Percentiles rank a stretch among this genome's conserved stretches.
Conservation (phyloP, 2,888 invertebrate genomes). For the Sisyra terminalis region DNA sequence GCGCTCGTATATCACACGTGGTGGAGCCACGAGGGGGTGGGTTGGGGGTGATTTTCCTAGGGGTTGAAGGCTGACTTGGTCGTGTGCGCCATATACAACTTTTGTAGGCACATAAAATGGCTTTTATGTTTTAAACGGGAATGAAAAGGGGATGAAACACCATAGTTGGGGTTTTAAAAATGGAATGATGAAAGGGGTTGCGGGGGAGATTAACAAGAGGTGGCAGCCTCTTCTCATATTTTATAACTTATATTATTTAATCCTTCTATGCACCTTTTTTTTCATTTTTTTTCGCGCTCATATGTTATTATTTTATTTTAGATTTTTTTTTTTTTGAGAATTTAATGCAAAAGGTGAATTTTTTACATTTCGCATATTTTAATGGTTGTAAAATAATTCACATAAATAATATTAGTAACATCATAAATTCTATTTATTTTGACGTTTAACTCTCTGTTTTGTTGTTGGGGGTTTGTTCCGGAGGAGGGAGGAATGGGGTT, state of each 20-base stretch:
- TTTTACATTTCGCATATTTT: constrained; percentile 6
- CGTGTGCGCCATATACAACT: constrained; percentile 13
- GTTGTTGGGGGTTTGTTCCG: too few species aligned
- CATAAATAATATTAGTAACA: constrained; percentile 9
- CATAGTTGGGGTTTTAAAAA: too few species aligned
- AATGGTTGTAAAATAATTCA: constrained; percentile 9
- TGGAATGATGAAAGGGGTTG: too few species aligned
- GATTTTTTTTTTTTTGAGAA: too few species aligned
- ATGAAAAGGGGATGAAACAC: too few species aligned
- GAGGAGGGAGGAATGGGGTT: too few species aligned
- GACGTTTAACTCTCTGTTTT: constrained; percentile 1
- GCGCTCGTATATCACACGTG: too few species aligned
- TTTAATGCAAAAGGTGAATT: constrained; percentile 6
- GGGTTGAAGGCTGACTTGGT: too few species aligned
- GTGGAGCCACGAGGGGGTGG: too few species aligned
- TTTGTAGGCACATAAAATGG: constrained; percentile 17
- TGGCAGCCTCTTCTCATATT: constrained; percentile 15
- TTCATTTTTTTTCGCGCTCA: constrained; percentile 9
- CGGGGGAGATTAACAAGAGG: too few species aligned
- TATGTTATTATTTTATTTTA: constrained; percentile 8
- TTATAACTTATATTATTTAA: constrained; percentile 17
- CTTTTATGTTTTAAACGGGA: constrained; percentile 12
- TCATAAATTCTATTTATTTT: constrained; percentile 9
- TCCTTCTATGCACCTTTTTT: constrained; percentile 14
- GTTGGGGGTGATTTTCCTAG: too few species aligned